phyloP scores from a whole-genome alignment of 2,888 invertebrate species.

The Micoletzkya japonica region DNA sequence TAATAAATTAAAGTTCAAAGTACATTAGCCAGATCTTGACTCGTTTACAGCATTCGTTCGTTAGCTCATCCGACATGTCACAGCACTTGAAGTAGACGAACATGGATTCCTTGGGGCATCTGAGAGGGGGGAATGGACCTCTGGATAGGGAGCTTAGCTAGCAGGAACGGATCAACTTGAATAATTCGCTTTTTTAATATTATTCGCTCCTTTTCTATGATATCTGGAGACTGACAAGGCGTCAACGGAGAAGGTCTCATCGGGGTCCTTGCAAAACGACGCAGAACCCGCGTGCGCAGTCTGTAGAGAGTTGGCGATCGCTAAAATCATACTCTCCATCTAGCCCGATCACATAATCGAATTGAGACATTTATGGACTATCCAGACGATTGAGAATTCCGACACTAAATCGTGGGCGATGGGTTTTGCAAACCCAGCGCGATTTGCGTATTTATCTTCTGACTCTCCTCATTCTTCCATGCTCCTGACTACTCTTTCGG shows the following conservation, averaged over 20 bases:
- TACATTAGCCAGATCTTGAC: conserved; percentile 49
- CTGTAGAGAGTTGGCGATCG: conserved; percentile 27
- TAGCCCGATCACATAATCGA: too few relatives aligned
- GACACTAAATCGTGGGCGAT: too few relatives aligned
- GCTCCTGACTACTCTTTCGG: too few relatives aligned
- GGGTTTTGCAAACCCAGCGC: too few relatives aligned
- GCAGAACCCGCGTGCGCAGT: conserved; percentile 20
- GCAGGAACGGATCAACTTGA: not conserved
- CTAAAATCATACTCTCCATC: conserved; percentile 3
- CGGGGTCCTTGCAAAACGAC: conserved; percentile 10
- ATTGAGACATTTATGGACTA: too few relatives aligned
- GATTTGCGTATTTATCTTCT: too few relatives aligned
- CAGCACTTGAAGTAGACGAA: conserved; percentile 53
- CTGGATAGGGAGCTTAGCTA: not conserved
- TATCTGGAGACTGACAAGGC: conserved; percentile 10
- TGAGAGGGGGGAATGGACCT: conserved; percentile 23
- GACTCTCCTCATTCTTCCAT: too few relatives aligned
- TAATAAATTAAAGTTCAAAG: conserved; percentile 26
- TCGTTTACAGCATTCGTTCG: conserved; percentile 44
- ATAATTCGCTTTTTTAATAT: not conserved
- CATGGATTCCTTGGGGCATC: conserved; percentile 51
- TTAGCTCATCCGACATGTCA: conserved; percentile 27
- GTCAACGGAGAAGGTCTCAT: conserved; percentile 5
- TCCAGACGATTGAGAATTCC: too few relatives aligned
- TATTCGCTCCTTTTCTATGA: too few relatives aligned